phyloP scores from a whole-genome alignment of 2,888 invertebrate genomes.

The Odontocerum albicorne region DNA sequence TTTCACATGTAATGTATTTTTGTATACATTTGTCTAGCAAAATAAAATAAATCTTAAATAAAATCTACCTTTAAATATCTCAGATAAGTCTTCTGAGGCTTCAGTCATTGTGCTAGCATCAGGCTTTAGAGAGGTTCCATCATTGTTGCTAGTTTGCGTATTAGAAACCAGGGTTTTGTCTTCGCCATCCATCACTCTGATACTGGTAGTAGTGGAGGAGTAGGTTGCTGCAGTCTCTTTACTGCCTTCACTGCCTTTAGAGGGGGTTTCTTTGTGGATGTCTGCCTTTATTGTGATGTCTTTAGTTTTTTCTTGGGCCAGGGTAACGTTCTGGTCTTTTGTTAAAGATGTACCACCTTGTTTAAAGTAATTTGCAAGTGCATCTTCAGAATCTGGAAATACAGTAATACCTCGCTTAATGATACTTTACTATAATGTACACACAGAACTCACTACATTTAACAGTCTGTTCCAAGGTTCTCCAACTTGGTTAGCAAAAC shows the following conservation, averaged over 20 bases:
- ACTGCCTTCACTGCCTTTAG: background rate
- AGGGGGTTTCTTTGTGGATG: background rate
- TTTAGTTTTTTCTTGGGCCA: background rate
- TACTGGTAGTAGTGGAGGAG: too few species aligned
- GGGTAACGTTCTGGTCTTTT: background rate
- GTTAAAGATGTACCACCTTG: constrained; percentile 10
- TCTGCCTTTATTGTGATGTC: too few species aligned
- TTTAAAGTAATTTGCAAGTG: constrained; percentile 26
- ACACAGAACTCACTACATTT: too few species aligned
- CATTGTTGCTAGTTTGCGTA: background rate
- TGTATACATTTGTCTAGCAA: background rate
- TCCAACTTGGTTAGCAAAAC: too few species aligned
- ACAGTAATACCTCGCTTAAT: too few species aligned
- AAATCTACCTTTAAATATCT: constrained; percentile 17
- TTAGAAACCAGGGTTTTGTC: background rate
- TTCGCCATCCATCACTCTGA: background rate
- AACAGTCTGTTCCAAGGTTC: too few species aligned
- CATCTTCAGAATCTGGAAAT: constrained; percentile 23
- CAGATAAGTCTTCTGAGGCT: constrained; percentile 17
- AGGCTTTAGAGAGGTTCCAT: background rate
- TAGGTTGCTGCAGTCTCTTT: too few species aligned
- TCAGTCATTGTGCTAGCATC: constrained; percentile 23
- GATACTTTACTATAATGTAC: too few species aligned
- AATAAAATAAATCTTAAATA: background rate
- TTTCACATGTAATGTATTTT: too few species aligned